Evolutionary conservation across 2,113 vertebrate species (phyloP), one percentile per base, ranked within the genome.

Genomic region (Eulemur rufifrons): DNA sequence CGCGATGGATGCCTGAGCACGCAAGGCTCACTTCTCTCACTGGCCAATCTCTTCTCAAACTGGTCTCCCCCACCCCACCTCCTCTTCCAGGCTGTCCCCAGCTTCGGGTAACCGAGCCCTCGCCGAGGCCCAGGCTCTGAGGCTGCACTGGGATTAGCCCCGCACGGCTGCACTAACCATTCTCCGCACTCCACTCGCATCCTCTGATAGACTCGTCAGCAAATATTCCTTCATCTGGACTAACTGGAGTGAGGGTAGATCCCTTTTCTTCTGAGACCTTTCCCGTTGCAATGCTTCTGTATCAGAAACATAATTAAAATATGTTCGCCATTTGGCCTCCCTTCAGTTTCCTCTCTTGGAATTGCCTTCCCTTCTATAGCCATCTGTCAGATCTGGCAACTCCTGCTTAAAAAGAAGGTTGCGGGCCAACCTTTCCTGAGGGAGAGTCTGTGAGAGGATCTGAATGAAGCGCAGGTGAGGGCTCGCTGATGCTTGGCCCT

Each of bases 81-180:
- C 8, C 6, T 20, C 3, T 52, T 25, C 11, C 68, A 5, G 25
- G 39, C 25, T 29, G 25, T n/a, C 78, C 54, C 8, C 6, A 12
- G 29, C 17, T 37, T 83, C 18, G 3, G 1, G 18, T 13, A 10
- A 25, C 66, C 37, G 4, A 29, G 34, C 23, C 42, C 1, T 54
- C 27, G 10, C 14, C 1, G 13, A 15, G n/a, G 15, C 25, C 17
- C 6, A 23, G 27, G 25, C 4, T 34, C 37, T 56, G 78, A 5
- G 4, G 0, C 2, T 11, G 18, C 20, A 5, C 10, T 39, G 13
- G 21, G 4, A 27, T n/a, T 27, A 71, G 63, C 27, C 5, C 59
- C 3, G 17, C 6, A 4, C 1, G 0, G 1, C 29, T 6, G 0
- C 61, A 69, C 29, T 29, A 59, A 15, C 52, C 52, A 4, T 1